phyloP scores from a whole-genome alignment of 92 coral and sea anemone species.

The Ricordea florida region DNA sequence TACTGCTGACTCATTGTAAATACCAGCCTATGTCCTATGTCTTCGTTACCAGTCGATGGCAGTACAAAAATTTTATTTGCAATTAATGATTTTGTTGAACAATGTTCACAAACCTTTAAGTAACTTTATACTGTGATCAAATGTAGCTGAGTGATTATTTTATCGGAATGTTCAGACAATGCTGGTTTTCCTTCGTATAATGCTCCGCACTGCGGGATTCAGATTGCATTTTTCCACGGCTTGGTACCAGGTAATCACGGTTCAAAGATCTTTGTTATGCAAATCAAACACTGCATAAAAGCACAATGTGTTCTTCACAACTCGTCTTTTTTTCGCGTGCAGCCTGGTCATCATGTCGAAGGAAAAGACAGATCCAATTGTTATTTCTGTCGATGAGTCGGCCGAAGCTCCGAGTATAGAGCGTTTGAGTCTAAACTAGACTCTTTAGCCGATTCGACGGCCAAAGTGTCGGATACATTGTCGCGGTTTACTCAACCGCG shows the following conservation, averaged over 20 bases:
- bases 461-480: neutral
- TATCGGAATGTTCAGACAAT: too few relatives aligned
- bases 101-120: too few relatives aligned
- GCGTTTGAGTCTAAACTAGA: neutral
- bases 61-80: too few relatives aligned
- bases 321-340: constrained; percentile 18
- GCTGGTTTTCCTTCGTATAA: too few relatives aligned
- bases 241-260: constrained; percentile 60
- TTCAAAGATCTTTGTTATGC: constrained; percentile 60
- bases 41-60: too few relatives aligned
- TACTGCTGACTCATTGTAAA: too few relatives aligned
- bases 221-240: constrained; percentile 47
- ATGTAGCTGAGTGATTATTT: too few relatives aligned
- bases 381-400: neutral
- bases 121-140: too few relatives aligned
- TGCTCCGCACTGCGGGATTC: constrained; percentile 69
- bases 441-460: neutral
- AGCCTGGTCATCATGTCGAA: neutral
- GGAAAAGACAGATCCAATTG: neutral
- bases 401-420: neutral
- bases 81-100: too few relatives aligned
- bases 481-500: neutral
- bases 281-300: constrained; percentile 35
- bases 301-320: constrained; percentile 25
- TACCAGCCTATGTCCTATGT: too few relatives aligned